Percentiles rank a stretch among this genome's conserved stretches.
Evolutionary conservation across 1,140 invertebrate genomes (phyloP).

Genomic region (Leptoteleia sp.): DNA sequence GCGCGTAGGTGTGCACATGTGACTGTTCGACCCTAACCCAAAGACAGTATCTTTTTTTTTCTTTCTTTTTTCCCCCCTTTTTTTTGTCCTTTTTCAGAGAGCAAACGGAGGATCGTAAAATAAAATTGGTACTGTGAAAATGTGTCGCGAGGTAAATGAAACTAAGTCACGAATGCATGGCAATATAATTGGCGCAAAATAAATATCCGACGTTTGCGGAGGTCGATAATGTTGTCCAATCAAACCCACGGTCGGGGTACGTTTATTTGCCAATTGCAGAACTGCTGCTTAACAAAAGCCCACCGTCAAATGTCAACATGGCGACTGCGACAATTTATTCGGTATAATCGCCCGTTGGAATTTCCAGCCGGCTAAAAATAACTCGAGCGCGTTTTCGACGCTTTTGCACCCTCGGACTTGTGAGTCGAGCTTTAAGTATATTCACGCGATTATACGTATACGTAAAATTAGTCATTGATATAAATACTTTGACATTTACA

Average conservation of each 20-base stretch:
- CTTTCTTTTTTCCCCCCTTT: too few relatives aligned
- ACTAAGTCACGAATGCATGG: conserved; percentile 57
- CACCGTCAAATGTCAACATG: not conserved
- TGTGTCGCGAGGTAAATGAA: conserved; percentile 49
- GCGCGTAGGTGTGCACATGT: conserved; percentile 2
- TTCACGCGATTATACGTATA: conserved; percentile 4
- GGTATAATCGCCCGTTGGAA: too few relatives aligned
- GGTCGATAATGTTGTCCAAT: conserved; percentile 1
- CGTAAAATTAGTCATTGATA: conserved; percentile 52
- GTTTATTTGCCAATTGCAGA: not conserved
- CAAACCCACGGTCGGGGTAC: not conserved
- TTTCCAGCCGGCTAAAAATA: conserved; percentile 16
- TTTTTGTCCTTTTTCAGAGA: too few relatives aligned
- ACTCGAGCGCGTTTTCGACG: not conserved
- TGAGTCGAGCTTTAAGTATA: not conserved
- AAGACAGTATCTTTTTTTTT: too few relatives aligned
- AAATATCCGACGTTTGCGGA: conserved; percentile 21
- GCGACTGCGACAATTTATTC: too few relatives aligned
- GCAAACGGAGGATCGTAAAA: too few relatives aligned
- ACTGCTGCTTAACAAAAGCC: not conserved
- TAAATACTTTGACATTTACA: conserved; percentile 63
- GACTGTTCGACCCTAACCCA: too few relatives aligned
- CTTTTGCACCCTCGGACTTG: not conserved
- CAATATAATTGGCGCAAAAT: conserved; percentile 29
- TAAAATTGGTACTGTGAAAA: conserved; percentile 42